Evolutionary conservation across 2,797 vertebrate species (phyloP), one percentile per base, ranked within the genome.

Genomic region (Manis crassicaudata): DNA sequence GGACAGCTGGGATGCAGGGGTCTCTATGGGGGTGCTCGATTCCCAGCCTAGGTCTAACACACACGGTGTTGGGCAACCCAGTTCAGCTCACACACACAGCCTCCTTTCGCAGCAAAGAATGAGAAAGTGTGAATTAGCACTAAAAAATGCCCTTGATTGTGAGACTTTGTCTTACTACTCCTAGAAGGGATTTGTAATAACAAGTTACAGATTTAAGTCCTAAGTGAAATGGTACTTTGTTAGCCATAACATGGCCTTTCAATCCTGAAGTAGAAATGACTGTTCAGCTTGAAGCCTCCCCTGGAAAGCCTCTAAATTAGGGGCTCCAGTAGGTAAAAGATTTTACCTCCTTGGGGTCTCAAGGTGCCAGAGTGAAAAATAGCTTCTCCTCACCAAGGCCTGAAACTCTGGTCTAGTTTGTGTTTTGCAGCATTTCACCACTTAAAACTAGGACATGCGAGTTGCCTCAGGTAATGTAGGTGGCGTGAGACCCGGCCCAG

Each of bases 351-450:
- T 25, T 20, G 54, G 37, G 58, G 70, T 35, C 62, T 86, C 54
- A 52, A 8, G 46, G 67, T 76, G 25, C n/a, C 83, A 75, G 79
- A 87, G 58, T 65, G 5, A 40, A 76, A 86, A 94, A 85, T 0
- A 80, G 90, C 84, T 95, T 70, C 92, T 84, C 10, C 17, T 89
- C 76, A 50, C 18, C 27, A 37, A 17, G 7, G 6, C 77, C 67
- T 27, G 67, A 81, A 25, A 46, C 67, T 43, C 83, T 37, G 76
- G 87, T 85, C 85, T 95, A 27, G 73, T 94, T 11, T 88, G 62
- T 94, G 56, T 89, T 92, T 84, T 95, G 90, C 92, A 96, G 90
- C 56, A 75, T 29, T 90, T 94, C 76, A 87, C 40, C 37, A 12
- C 70, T 89, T 40, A 35, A 5, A 76, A 83, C 54, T 6, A 37